Evolutionary conservation across 2,888 invertebrate species (phyloP), one percentile per base, ranked within the genome.

Genomic region (Yponomeuta cagnagella): DNA sequence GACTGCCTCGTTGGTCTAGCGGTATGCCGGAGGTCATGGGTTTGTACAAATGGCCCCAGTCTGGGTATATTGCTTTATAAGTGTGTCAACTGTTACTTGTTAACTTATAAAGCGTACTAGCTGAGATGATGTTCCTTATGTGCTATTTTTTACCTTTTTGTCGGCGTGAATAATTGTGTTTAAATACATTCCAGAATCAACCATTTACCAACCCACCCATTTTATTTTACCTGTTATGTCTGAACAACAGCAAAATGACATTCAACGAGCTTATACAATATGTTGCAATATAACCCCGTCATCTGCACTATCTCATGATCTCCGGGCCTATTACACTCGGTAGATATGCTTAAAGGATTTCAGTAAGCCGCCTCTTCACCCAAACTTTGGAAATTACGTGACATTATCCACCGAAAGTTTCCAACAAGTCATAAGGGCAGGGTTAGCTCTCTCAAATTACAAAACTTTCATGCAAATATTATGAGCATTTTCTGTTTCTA

Each of bases 381-480:
- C 65, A 31, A 77, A 77, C 72, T 75, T 77, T 71, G 74, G 72
- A 72, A 77, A 75, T 77, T 76, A 77, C 76, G 76, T 78, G 77
- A 76, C 78, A 75, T 74, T 77, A 76, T 77, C 78, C 63, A 48
- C 10, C 31, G 65, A 52, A 65, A 48, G 23, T n/a, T 66, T n/a
- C 65, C 52, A 58, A 58, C 52, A 58, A 58, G 52, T 58, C 52
- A 58, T 58, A 58, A 58, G 52, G 52, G 15, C 52, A 58, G 52
- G 52, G 52, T 58, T 15, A 58, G 52, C 52, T 12, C 12, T 58
- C 15, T 58, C 52, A 58, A 58, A 58, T 58, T 58, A 58, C 52
- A 58, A 58, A 58, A 58, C 52, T 58, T 58, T 58, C 15, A 58
- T 58, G 52, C 52, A 58, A 58, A 58, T 58, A 15, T 58, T 58